Percentiles rank a stretch among this genome's conserved stretches.
These are phyloP conservation scores for Zaprionus davidi DNA, from an alignment of 1,140 invertebrate species.

Conservation along the genomic window DNA sequence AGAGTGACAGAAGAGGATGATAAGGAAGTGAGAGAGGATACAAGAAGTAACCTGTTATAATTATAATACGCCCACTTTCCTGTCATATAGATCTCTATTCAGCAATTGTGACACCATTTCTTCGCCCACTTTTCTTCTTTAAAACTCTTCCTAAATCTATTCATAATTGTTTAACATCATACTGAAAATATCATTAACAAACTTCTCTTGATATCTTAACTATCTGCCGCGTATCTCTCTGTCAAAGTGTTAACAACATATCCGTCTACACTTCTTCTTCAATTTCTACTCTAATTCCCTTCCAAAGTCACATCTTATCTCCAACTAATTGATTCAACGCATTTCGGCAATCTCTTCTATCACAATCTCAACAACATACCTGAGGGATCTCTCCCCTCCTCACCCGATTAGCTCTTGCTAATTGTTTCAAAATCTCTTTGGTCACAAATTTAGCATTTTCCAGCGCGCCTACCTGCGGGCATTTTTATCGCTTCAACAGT, in stretches of 20 bases:
- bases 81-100: too few species aligned
- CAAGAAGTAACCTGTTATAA: too few species aligned
- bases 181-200: background rate
- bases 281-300: background rate
- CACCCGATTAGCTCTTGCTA: background rate
- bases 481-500: background rate
- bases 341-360: background rate
- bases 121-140: too few species aligned
- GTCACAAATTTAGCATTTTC: background rate
- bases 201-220: background rate
- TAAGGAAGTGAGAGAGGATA: too few species aligned
- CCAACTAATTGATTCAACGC: background rate
- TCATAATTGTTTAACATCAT: too few species aligned
- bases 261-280: background rate
- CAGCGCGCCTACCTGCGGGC: background rate
- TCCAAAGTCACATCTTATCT: background rate
- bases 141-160: too few species aligned
- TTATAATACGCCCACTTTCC: too few species aligned
- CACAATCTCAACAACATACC: too few species aligned
- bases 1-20: background rate
- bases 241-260: background rate
- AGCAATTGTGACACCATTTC: too few species aligned
- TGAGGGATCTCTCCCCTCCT: background rate
- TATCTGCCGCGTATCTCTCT: background rate
- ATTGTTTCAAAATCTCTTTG: constrained; percentile 5